phyloP scores from a whole-genome alignment of 2,888 invertebrate genomes.

The Aleiodes leptofemur region DNA sequence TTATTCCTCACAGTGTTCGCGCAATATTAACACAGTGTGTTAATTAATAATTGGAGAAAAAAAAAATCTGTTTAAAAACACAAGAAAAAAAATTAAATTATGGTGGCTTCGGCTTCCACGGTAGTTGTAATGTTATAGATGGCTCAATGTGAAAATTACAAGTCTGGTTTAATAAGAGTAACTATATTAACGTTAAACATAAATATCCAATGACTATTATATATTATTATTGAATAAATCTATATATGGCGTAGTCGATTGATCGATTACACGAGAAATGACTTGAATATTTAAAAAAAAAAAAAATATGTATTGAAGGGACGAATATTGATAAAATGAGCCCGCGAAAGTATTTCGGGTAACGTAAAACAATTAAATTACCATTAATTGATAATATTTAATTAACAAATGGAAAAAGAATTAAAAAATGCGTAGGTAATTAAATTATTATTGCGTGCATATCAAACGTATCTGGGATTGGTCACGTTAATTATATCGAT shows the following conservation, averaged over 20 bases:
- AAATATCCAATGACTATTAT: constrained; percentile 57
- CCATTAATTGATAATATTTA: constrained; percentile 19
- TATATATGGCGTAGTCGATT: constrained; percentile 27
- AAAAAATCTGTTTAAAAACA: constrained; percentile 9
- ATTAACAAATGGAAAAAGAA: constrained; percentile 14
- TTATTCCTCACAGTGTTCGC: constrained; percentile 31
- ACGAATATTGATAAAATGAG: constrained; percentile 18
- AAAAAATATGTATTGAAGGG: constrained; percentile 13
- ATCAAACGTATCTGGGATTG: constrained; percentile 28
- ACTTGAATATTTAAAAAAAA: constrained; percentile 1
- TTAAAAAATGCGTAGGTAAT: constrained; percentile 7
- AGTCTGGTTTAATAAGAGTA: constrained; percentile 66
- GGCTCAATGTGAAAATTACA: constrained; percentile 69
- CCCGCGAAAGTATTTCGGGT: constrained; percentile 40
- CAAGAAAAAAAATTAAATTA: constrained; percentile 46
- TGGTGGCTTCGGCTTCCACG: constrained; percentile 61
- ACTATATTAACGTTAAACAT: constrained; percentile 55
- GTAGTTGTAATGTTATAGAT: constrained; percentile 62
- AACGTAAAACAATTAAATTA: constrained; percentile 35
- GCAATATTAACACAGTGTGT: constrained; percentile 36
- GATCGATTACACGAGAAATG: constrained; percentile 7
- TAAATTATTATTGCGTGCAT: constrained; percentile 32
- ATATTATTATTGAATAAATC: constrained; percentile 34
- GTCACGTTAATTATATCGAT: not conserved
- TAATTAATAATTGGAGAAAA: constrained; percentile 34